A percentile compares a stretch with the other conserved stretches of the same genome.
These are phyloP conservation scores for Stramonita haemastoma DNA, from an alignment of 2,888 invertebrate species.

Conservation along the genomic window DNA sequence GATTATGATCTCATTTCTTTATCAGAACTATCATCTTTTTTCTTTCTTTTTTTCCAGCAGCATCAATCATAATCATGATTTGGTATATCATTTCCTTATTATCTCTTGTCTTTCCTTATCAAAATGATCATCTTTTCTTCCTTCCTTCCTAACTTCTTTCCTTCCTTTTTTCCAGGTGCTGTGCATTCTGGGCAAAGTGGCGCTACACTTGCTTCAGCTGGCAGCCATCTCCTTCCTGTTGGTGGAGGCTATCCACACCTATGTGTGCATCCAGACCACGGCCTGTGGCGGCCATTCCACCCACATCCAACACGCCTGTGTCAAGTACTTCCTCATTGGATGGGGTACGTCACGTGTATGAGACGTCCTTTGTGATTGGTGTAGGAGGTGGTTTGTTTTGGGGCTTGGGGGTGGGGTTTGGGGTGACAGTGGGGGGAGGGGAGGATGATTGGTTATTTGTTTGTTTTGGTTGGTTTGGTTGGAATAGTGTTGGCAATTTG, in stretches of 20 bases:
- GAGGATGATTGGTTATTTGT: not conserved
- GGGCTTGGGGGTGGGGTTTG: not conserved
- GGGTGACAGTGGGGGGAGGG: no score
- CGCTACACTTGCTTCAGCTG: constrained; percentile 66
- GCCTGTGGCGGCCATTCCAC: constrained; percentile 23
- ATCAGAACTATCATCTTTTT: no score
- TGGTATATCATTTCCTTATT: no score
- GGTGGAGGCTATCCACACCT: constrained; percentile 62
- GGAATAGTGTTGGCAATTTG: not conserved
- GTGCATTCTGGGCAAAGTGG: constrained; percentile 57
- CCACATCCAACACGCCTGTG: constrained; percentile 18
- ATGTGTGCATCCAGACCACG: constrained; percentile 52
- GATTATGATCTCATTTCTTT: no score
- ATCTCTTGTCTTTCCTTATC: no score
- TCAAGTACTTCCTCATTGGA: constrained; percentile 55
- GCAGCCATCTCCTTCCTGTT: constrained; percentile 65
- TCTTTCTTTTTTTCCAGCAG: no score
- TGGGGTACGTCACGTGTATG: constrained; percentile 55
- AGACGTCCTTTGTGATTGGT: not conserved
- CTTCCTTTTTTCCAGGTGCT: constrained; percentile 50
- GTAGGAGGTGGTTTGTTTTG: not conserved
- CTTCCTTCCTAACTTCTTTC: not conserved
- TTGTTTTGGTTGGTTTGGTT: not conserved
- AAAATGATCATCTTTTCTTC: not conserved
- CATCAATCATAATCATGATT: no score